Conservation (phyloP, 2,113 vertebrate genomes). For the Thinocorus orbignyianus region DNA sequence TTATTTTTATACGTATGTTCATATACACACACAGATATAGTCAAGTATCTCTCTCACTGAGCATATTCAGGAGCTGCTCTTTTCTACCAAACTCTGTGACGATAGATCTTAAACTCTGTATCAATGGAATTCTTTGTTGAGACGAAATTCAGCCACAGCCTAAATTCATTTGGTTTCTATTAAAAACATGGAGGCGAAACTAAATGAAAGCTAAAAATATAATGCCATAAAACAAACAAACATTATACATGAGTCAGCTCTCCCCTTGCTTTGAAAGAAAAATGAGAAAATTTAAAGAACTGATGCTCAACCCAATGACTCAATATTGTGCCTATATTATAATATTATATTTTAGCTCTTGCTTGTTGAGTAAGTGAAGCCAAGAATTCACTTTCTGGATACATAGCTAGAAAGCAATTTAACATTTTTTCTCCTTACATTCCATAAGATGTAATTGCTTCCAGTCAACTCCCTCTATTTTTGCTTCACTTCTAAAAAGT, state of each 20-base stretch:
- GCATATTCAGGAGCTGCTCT: neutral
- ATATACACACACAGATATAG: neutral
- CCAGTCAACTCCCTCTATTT: neutral
- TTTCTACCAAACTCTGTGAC: neutral
- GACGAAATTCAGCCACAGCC: neutral
- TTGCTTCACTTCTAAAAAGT: neutral
- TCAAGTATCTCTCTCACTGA: neutral
- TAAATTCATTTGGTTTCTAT: conserved; percentile 19
- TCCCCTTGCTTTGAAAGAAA: neutral
- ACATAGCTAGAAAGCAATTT: neutral
- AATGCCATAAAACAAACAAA: neutral
- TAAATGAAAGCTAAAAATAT: neutral
- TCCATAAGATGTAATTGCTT: neutral
- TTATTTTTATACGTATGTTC: neutral
- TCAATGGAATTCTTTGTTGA: conserved; percentile 16
- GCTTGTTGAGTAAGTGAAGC: neutral
- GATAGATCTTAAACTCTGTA: neutral
- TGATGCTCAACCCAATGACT: neutral
- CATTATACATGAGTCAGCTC: neutral
- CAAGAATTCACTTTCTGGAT: neutral
- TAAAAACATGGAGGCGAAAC: neutral
- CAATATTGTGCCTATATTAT: neutral
- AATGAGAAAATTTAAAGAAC: neutral
- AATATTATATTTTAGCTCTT: neutral
- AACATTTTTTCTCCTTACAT: neutral